Percentiles rank a stretch among this genome's conserved stretches.
Conservation (phyloP, 2,113 vertebrate genomes). For the Gymnocephalus cernua region DNA sequence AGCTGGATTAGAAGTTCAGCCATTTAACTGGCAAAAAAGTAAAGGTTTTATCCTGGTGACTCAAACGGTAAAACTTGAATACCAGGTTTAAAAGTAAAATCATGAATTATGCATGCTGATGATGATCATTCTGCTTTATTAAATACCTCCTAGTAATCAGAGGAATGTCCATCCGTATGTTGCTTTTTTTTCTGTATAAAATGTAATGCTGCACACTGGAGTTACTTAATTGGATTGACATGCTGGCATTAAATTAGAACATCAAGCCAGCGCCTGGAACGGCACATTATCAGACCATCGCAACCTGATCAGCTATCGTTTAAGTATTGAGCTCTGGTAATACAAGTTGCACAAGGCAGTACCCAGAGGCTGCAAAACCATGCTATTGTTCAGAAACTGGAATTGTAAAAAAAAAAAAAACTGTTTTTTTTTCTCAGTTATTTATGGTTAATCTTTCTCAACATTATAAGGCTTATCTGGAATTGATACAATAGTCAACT, state of each 20-base stretch:
- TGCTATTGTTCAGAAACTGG: constrained; percentile 44
- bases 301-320: constrained; percentile 20
- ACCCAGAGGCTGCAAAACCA: neutral
- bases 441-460: constrained; percentile 3
- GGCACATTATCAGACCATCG: constrained; percentile 16
- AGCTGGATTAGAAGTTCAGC: constrained; percentile 9
- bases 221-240: constrained; percentile 12
- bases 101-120: neutral
- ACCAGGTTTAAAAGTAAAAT: neutral
- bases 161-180: neutral
- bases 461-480: neutral
- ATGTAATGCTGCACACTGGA: constrained; percentile 21
- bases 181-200: constrained; percentile 4
- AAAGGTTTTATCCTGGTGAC: neutral
- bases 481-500: neutral
- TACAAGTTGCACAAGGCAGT: constrained; percentile 1
- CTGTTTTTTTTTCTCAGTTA: neutral
- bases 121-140: neutral
- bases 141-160: neutral
- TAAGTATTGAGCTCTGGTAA: constrained; percentile 6
- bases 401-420: constrained; percentile 28
- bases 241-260: neutral
- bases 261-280: neutral
- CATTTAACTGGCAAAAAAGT: neutral
- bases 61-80: neutral